phyloP scores from a whole-genome alignment of 2,113 vertebrate genomes.

The Cynopterus brachyotis region DNA sequence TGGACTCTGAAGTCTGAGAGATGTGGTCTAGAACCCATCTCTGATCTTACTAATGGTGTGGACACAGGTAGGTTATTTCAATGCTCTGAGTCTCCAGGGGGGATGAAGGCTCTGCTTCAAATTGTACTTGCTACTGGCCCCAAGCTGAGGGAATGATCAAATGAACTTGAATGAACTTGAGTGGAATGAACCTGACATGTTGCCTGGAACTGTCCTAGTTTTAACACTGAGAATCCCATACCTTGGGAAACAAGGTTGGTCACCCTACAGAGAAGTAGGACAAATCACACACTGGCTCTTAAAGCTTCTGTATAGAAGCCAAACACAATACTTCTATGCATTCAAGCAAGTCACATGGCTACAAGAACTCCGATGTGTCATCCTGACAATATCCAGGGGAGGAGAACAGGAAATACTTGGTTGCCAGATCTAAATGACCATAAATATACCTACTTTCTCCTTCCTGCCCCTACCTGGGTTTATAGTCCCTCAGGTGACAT shows the following conservation, averaged over 20 bases:
- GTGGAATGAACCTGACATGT: background rate
- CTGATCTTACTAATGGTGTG: background rate
- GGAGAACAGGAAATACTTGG: background rate
- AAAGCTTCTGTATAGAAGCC: background rate
- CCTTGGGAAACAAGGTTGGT: background rate
- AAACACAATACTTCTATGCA: background rate
- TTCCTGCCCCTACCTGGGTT: background rate
- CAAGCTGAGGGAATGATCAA: background rate
- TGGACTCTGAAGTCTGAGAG: background rate
- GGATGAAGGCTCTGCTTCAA: background rate
- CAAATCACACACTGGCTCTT: background rate
- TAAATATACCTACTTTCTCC: background rate
- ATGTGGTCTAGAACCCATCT: background rate
- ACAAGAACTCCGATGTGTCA: background rate
- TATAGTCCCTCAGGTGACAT: background rate
- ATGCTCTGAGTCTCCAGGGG: background rate
- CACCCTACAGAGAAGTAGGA: background rate
- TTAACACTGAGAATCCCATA: background rate
- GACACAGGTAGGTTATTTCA: background rate
- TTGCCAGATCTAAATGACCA: background rate
- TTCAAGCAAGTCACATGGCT: background rate
- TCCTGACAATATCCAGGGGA: background rate
- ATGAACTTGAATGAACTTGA: too few species aligned
- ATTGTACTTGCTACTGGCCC: background rate
- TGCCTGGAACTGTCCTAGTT: background rate